These are phyloP conservation scores for Saccopteryx leptura DNA, from an alignment of 2,113 vertebrate species.

Conservation along the genomic window DNA sequence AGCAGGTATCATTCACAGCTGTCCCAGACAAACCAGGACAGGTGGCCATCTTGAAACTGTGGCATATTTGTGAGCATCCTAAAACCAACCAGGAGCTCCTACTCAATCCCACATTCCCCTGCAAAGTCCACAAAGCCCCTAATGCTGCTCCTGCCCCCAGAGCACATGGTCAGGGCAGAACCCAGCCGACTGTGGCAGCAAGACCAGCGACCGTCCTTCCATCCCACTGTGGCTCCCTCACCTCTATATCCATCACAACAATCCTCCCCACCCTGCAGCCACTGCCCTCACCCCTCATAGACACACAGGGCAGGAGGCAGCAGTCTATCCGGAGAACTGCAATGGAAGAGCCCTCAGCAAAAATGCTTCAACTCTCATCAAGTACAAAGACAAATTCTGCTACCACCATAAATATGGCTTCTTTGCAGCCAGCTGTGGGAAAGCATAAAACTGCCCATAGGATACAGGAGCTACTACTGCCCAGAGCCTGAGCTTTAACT, in stretches of 20 bases:
- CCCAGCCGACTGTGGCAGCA: background rate
- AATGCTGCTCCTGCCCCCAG: background rate
- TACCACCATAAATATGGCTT: fast-evolving
- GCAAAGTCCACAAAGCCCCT: background rate
- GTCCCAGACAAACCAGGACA: background rate
- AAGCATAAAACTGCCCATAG: background rate
- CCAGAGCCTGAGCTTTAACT: background rate
- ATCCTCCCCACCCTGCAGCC: background rate
- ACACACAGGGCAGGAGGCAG: background rate
- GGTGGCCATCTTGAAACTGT: fast-evolving
- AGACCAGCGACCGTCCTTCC: background rate
- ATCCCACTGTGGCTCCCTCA: background rate
- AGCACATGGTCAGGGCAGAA: fast-evolving
- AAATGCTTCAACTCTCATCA: no score
- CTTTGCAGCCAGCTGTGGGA: background rate
- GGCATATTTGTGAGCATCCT: fast-evolving
- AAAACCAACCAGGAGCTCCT: background rate
- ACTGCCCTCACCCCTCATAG: background rate
- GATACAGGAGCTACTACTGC: fast-evolving
- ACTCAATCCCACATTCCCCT: background rate
- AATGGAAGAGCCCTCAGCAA: background rate
- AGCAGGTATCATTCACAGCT: background rate
- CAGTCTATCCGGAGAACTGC: fast-evolving
- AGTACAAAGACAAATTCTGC: background rate
- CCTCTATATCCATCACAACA: background rate